phyloP scores from a whole-genome alignment of 2,888 invertebrate genomes.

The Pteria penguin region DNA sequence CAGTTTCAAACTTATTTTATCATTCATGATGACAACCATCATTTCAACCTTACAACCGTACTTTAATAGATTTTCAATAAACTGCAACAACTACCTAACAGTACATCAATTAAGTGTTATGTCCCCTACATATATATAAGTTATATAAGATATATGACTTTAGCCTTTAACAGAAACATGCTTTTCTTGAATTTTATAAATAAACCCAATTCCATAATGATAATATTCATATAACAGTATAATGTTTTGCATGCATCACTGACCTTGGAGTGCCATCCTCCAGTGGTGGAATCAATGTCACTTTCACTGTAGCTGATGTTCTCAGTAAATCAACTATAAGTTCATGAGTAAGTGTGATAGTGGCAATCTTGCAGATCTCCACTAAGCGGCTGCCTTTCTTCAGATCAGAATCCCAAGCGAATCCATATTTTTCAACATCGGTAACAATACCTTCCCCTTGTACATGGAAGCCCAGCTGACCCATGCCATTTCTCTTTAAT shows the following conservation, averaged over 20 bases:
- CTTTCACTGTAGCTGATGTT: slow-evolving; percentile 92
- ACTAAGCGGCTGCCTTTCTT: slow-evolving; percentile 93
- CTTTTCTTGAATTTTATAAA: neutral
- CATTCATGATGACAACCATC: too few relatives aligned
- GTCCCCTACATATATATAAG: too few relatives aligned
- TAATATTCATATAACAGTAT: neutral
- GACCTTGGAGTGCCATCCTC: slow-evolving; percentile 85
- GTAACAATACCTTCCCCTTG: slow-evolving; percentile 96
- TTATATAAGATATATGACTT: too few relatives aligned
- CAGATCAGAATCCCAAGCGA: slow-evolving; percentile 87
- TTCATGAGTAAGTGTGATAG: slow-evolving; percentile 92
- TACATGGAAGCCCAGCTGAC: slow-evolving; percentile 90
- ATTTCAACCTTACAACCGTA: too few relatives aligned
- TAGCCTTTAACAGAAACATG: too few relatives aligned
- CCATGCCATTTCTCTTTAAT: slow-evolving; percentile 88
- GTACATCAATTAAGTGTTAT: too few relatives aligned
- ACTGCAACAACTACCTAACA: too few relatives aligned
- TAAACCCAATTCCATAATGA: neutral
- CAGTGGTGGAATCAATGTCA: slow-evolving; percentile 89
- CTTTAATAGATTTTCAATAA: too few relatives aligned
- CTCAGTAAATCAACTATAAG: slow-evolving; percentile 95
- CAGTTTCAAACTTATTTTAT: too few relatives aligned
- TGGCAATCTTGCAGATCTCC: slow-evolving; percentile 94
- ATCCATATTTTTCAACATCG: slow-evolving; percentile 88
- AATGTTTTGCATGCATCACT: slow-evolving; percentile 1